These are phyloP conservation scores for Arvicanthis niloticus DNA, from an alignment of 2,113 vertebrate species.

Conservation along the genomic window DNA sequence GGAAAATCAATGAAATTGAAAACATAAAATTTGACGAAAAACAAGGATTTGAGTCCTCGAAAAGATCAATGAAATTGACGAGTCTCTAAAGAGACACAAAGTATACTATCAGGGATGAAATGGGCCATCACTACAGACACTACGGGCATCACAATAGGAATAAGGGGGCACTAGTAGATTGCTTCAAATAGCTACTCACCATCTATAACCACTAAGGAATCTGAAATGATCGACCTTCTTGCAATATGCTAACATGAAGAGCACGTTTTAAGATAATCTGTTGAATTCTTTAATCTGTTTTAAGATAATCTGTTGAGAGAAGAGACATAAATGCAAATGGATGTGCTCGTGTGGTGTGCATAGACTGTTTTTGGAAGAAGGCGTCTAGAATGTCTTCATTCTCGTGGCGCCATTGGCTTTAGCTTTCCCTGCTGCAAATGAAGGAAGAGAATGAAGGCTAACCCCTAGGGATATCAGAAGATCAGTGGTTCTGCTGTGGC, in stretches of 20 bases:
- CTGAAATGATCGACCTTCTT: neutral
- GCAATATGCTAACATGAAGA: neutral
- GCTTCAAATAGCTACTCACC: neutral
- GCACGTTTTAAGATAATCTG: neutral
- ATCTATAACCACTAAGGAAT: neutral
- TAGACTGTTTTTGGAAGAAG: neutral
- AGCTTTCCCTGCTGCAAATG: neutral
- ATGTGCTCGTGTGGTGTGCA: neutral
- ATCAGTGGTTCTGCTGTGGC: neutral
- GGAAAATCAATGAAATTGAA: neutral
- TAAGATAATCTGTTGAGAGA: neutral
- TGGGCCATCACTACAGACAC: neutral
- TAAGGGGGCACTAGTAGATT: neutral
- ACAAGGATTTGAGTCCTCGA: neutral
- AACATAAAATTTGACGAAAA: conserved; percentile 12
- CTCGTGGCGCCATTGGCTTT: neutral
- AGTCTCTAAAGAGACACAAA: neutral
- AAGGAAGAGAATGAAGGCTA: neutral
- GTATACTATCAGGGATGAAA: neutral
- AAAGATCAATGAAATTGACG: neutral
- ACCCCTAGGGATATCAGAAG: neutral
- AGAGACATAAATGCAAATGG: neutral
- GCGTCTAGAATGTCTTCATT: neutral
- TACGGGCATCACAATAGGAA: neutral
- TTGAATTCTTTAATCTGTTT: neutral